These are phyloP conservation scores for Aricia artaxerxes DNA, from an alignment of 2,888 invertebrate species.

Conservation along the genomic window DNA sequence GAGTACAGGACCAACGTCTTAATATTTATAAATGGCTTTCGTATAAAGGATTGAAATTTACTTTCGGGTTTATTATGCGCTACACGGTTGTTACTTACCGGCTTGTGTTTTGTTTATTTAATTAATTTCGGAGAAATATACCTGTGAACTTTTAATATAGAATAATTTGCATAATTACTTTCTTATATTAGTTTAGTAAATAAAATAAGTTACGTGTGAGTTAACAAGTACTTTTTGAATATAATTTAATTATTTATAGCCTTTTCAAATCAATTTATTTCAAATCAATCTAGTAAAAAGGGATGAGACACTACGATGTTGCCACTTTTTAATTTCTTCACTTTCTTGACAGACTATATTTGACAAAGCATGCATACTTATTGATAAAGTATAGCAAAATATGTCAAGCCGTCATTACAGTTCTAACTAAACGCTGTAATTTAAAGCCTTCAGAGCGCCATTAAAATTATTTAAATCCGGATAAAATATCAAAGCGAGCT, in stretches of 20 bases:
- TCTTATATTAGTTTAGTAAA: too few relatives aligned
- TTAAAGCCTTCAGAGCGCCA: not conserved
- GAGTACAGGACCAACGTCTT: conserved; percentile 53
- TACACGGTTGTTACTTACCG: conserved; percentile 8
- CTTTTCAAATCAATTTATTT: too few relatives aligned
- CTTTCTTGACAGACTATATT: too few relatives aligned
- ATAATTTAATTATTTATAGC: not conserved
- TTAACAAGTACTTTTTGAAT: too few relatives aligned
- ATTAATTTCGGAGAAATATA: not conserved
- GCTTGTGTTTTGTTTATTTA: not conserved
- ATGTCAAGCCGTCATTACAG: not conserved
- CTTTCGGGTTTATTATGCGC: conserved; percentile 43
- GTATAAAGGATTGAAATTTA: conserved; percentile 40
- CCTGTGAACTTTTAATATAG: too few relatives aligned
- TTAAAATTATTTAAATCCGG: conserved; percentile 4
- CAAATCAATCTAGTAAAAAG: too few relatives aligned
- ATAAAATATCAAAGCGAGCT: conserved; percentile 34
- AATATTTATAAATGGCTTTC: conserved; percentile 29
- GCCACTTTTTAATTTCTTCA: too few relatives aligned
- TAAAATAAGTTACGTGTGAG: too few relatives aligned
- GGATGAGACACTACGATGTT: too few relatives aligned
- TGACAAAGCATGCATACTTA: too few relatives aligned
- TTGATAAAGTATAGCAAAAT: not conserved
- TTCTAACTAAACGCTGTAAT: not conserved
- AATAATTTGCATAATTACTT: too few relatives aligned